Base-by-base conservation (phyloP, 2,113 vertebrate species). In the Gymnobelideus leadbeateri region DNA sequence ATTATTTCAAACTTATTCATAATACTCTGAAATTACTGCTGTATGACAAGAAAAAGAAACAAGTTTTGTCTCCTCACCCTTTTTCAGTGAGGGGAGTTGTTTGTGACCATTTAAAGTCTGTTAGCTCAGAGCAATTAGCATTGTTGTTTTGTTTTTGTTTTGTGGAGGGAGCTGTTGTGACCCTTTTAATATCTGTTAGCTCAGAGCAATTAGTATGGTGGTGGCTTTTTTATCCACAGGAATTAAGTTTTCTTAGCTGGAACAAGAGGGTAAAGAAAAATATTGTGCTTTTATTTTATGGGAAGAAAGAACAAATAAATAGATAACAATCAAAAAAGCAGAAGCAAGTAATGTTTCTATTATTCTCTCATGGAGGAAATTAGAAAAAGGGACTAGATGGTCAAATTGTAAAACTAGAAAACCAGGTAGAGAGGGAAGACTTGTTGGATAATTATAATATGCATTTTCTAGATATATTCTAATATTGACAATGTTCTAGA, bases 1-100 rank as follows among this genome's bases (percentile, higher is more conserved):
- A 51, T 26, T 61, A 9, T 92, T 95, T 96, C 97, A 95, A 92
- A 68, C 53, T 93, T 91, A 51, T 93, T 89, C n/a, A 25, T 91
- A 96, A 91, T 28, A 53, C 52, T 54, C 9, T 90, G 92, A 95
- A 92, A 93, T 96, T 37, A 51, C 53, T 94, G 89, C 68, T 91
- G 26, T 53, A 0, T 90, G 52, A 94, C 77, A 53, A 93, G 91
- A 89, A 93, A 92, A 94, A 50, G 89, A 90, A 51, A 46, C 61
- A 94, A 97, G 11, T 43, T 26, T 43, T 43, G n/a, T 84, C n/a
- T 21, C 61, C 37, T 43, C 31, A 68, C 19, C 5, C 37, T n/a
- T 77, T 84, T 84, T 84, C 37, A 23, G 19, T 23, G 68, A 3
- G 37, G 31, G 12, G 1, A n/a, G 31, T 68, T 68, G 7, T 61